A percentile compares a stretch with the other conserved stretches of the same genome.
Evolutionary conservation across 2,113 vertebrate species (phyloP).

Genomic region (Siniperca knerii): DNA sequence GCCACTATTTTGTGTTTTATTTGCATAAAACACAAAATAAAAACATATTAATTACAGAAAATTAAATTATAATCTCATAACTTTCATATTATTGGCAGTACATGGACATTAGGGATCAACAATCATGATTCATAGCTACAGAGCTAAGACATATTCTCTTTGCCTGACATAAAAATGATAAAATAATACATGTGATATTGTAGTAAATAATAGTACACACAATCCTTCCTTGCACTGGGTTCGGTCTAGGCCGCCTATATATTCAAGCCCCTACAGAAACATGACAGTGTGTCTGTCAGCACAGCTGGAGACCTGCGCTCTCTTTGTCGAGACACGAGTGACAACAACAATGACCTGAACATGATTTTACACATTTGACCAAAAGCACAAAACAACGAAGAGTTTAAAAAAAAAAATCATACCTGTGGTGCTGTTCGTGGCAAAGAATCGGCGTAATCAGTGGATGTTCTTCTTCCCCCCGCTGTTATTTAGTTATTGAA

Average conservation of each 20-base stretch:
- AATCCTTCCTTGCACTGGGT: slow-evolving; percentile 28
- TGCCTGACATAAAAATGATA: background rate
- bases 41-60: background rate
- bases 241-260: slow-evolving; percentile 41
- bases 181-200: background rate
- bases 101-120: background rate
- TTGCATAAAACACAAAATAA: slow-evolving; percentile 23
- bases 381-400: slow-evolving; percentile 29
- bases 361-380: slow-evolving; percentile 43
- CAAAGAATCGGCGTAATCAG: slow-evolving; percentile 62
- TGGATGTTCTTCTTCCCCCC: slow-evolving; percentile 54
- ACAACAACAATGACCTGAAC: slow-evolving; percentile 71
- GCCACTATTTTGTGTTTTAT: background rate
- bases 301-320: slow-evolving; percentile 73
- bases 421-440: slow-evolving; percentile 78
- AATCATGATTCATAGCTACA: slow-evolving; percentile 1
- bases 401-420: slow-evolving; percentile 41
- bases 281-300: slow-evolving; percentile 75
- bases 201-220: slow-evolving; percentile 42
- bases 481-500: slow-evolving; percentile 61
- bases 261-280: slow-evolving; percentile 43
- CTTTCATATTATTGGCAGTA: slow-evolving; percentile 20
- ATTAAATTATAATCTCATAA: slow-evolving; percentile 6
- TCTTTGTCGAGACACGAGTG: slow-evolving; percentile 73
- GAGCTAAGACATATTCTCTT: background rate